Evolutionary conservation across 1,140 invertebrate species (phyloP), one percentile per base, ranked within the genome.

Genomic region (Cotesia glomerata): DNA sequence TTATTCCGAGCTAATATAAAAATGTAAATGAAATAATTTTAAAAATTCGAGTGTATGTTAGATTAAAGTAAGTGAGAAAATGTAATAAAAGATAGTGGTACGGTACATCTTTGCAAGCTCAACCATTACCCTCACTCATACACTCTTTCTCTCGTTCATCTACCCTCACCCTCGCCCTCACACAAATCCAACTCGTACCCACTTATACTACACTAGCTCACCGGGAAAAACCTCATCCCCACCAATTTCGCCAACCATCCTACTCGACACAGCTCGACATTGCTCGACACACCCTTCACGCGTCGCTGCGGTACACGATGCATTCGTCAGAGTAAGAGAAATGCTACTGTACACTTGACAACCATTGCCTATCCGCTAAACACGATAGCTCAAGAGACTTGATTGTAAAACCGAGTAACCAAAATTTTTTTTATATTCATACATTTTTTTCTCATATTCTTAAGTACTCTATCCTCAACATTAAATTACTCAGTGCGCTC

Each of bases 201-300:
- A 26, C 18, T 26, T 26, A 26, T 26, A 26, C 18, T 26, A 18
- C 34, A 36, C 49, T 16, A 32, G 3, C 34, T 54, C 56, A 54
- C 49, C 59, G 36, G 39, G n/a, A 39, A 14, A 16, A 66, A 45
- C 70, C 45, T 66, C 63, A 58, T 16, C 16, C 63, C 26, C 49
- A 58, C 69, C 71, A 49, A 72, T 54, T 67, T 72, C 52, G 67
- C 67, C 71, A 63, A 67, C 71, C 26, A 54, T 26, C 18, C 18
- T 26, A 26, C 18, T 26, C 18, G 18, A 26, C 18, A 26, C 18
- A 1, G 18, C 18, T 26, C 18, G 18, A 26, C 18, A 26, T 26
- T 65, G 52, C 64, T 72, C 64, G 71, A 72, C 71, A 67, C 71
- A 72, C 71, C 71, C 64, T 72, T 72, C 45, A 65, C 64, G 71